phyloP scores from a whole-genome alignment of 2,888 invertebrate species.

The Melanostoma scalare region DNA sequence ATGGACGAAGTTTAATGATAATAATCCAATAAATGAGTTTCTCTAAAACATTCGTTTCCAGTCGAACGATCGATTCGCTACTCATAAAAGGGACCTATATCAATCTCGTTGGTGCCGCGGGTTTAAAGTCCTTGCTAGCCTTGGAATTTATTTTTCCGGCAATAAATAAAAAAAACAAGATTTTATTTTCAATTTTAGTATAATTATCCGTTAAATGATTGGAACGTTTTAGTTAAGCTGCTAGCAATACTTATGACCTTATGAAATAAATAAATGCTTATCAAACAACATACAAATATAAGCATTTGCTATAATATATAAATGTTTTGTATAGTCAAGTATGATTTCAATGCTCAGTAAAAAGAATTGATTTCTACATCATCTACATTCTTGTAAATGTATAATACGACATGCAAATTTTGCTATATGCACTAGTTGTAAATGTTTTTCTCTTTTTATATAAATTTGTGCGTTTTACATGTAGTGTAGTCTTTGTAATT shows the following conservation, averaged over 20 bases:
- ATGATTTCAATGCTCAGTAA: constrained; percentile 41
- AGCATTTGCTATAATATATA: constrained; percentile 1
- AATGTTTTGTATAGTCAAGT: constrained; percentile 24
- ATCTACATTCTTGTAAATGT: constrained; percentile 24
- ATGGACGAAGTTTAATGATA: too few relatives aligned
- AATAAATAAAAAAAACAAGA: too few relatives aligned
- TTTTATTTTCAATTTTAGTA: not conserved
- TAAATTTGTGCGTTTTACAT: constrained; percentile 20
- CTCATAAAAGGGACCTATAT: too few relatives aligned
- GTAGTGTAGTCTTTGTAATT: constrained; percentile 21
- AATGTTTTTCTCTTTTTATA: not conserved
- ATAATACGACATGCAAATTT: not conserved
- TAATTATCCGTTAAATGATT: constrained; percentile 22
- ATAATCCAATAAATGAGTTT: too few relatives aligned
- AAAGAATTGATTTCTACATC: constrained; percentile 36
- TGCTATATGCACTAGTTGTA: too few relatives aligned
- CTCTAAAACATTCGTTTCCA: too few relatives aligned
- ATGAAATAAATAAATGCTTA: constrained; percentile 28
- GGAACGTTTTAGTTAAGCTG: constrained; percentile 51
- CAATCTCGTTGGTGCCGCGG: too few relatives aligned
- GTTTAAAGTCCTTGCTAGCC: too few relatives aligned
- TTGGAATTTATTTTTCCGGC: too few relatives aligned
- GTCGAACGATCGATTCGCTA: too few relatives aligned
- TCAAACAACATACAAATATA: constrained; percentile 2
- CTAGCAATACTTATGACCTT: constrained; percentile 32